Percentiles rank a stretch among this genome's conserved stretches.
phyloP scores from a whole-genome alignment of 2,888 invertebrate genomes.

The Mythimna impura region DNA sequence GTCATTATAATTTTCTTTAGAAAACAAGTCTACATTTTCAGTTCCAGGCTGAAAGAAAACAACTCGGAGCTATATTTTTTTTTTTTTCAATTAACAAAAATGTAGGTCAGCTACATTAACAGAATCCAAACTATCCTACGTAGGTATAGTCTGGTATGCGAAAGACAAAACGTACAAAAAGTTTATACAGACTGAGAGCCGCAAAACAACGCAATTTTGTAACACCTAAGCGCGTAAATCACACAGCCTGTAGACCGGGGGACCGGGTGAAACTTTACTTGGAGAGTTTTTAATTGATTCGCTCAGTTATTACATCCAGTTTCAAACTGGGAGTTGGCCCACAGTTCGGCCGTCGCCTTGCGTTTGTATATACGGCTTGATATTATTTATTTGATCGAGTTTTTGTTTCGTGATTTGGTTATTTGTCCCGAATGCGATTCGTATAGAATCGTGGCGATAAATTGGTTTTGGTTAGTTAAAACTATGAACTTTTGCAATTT shows the following conservation, averaged over 20 bases:
- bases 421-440: conserved; percentile 31
- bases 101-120: conserved; percentile 56
- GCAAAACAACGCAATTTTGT: conserved; percentile 66
- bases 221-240: conserved; percentile 75
- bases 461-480: conserved; percentile 36
- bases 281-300: conserved; percentile 80
- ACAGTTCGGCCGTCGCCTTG: conserved; percentile 45
- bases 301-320: conserved; percentile 70
- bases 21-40: conserved; percentile 32
- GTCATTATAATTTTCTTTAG: conserved; percentile 41
- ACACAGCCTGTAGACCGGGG: conserved; percentile 65
- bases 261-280: conserved; percentile 70
- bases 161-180: conserved; percentile 63
- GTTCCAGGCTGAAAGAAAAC: conserved; percentile 28
- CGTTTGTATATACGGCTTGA: conserved; percentile 28
- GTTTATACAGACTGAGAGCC: conserved; percentile 56
- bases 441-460: conserved; percentile 19
- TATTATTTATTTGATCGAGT: conserved; percentile 46
- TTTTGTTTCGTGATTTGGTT: conserved; percentile 47
- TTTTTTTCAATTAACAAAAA: conserved; percentile 51
- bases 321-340: conserved; percentile 55
- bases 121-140: conserved; percentile 43
- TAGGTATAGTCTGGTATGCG: conserved; percentile 24
- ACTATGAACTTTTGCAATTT: conserved; percentile 34
- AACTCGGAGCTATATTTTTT: conserved; percentile 30